Percentiles rank a stretch among this genome's conserved stretches.
Conservation (phyloP, 2,797 vertebrate species). For the Hipposideros larvatus region DNA sequence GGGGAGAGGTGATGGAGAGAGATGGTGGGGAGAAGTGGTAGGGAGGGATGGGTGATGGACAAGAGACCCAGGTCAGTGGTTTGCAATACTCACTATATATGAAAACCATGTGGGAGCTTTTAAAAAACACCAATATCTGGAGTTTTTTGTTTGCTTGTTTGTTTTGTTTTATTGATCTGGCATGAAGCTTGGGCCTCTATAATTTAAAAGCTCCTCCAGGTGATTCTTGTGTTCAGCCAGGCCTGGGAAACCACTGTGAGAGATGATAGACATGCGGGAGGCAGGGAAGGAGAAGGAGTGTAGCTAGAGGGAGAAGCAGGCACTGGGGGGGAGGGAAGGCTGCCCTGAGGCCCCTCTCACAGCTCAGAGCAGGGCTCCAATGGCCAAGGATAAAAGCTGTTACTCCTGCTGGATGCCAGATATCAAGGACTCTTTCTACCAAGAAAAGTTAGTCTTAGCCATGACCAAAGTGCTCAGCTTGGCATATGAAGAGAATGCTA, state of each 20-base stretch:
- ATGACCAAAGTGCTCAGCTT: background rate
- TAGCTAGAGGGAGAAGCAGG: background rate
- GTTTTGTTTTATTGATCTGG: background rate
- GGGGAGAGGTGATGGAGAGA: too few relatives aligned
- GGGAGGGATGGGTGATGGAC: background rate
- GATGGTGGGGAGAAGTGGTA: background rate
- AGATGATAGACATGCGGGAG: background rate
- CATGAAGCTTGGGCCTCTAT: background rate
- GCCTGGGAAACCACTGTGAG: background rate
- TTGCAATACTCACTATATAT: background rate
- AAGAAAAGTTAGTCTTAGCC: background rate
- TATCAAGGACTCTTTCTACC: background rate
- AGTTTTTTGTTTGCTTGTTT: background rate
- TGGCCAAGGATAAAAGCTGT: background rate
- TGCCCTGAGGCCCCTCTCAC: background rate
- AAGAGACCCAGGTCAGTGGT: background rate
- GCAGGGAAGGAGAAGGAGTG: background rate
- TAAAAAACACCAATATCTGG: background rate
- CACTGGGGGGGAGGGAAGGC: background rate
- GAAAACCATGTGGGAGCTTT: slow-evolving; percentile 20
- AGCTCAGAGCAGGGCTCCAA: background rate
- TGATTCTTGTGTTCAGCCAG: background rate
- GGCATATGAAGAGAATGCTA: background rate
- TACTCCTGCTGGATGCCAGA: background rate
- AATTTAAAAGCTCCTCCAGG: slow-evolving; percentile 33